Conservation (phyloP, 1,140 invertebrate genomes). For the Kradibia gibbosae region DNA sequence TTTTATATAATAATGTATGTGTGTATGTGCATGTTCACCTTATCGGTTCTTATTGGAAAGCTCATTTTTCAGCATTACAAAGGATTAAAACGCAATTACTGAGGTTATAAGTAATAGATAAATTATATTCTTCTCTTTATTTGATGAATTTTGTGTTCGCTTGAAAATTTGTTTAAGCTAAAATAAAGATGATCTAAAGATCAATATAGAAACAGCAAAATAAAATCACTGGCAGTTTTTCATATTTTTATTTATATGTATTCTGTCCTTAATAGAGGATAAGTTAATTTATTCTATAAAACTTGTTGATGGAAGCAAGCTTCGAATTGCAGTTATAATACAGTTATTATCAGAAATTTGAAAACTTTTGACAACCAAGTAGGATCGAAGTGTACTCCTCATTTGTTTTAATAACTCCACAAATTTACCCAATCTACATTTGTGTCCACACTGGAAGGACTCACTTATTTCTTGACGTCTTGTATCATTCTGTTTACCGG, state of each 20-base stretch:
- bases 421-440: too few relatives aligned
- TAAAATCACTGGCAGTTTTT: neutral
- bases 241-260: neutral
- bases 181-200: neutral
- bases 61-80: neutral
- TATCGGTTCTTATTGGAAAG: neutral
- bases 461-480: neutral
- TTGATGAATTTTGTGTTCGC: neutral
- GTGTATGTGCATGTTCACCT: neutral
- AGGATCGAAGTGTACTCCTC: too few relatives aligned
- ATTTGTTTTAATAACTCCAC: too few relatives aligned
- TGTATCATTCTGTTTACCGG: neutral
- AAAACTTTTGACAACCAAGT: neutral
- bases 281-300: neutral
- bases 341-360: too few relatives aligned
- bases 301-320: conserved; percentile 2
- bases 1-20: too few relatives aligned
- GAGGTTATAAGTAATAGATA: neutral
- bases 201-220: neutral
- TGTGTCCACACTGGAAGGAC: neutral
- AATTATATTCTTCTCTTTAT: conserved; percentile 26
- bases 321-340: too few relatives aligned
- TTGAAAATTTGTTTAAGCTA: neutral
- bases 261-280: neutral
- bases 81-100: neutral